Evolutionary conservation across 2,888 invertebrate genomes (phyloP), one percentile per base, ranked within the genome.

Genomic region (Athalia circularis): DNA sequence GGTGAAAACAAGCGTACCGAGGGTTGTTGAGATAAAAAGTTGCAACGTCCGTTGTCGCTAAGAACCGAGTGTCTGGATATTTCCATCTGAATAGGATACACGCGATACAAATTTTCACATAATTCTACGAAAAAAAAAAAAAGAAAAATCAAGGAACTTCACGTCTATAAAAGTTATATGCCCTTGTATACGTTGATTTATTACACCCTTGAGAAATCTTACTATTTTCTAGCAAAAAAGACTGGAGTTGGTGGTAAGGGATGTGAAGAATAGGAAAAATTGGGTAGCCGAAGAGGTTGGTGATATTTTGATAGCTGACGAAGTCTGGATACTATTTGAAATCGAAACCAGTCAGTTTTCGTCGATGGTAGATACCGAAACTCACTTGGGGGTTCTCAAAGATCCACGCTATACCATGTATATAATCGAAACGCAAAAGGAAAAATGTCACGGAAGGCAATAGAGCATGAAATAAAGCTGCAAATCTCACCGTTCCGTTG

Each of bases 141-240:
- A 29, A 29, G 29, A 29, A 29, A 29, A 29, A 29, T 29, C 29
- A 29, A 29, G 29, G 29, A 29, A 29, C 29, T 29, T 29, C 29
- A 29, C 29, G 29, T 29, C 29, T 29, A 29, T 29, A 29, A 29
- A 29, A 29, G 29, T 29, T 29, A 29, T 29, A 29, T 29, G 2
- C 29, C 29, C 64, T 47, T 45, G 65, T 45, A 77, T 62, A 77
- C 81, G 79, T 79, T 82, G 79, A 77, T 77, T 77, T 77, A 80
- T 82, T 82, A 82, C 82, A 80, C 79, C 78, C 65, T 59, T 50
- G 57, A 65, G 11, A 75, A 61, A 68, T 80, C 82, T 82, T 80
- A 74, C 80, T 76, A 81, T 67, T 7, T 29, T 29, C 29, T 29
- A 29, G 29, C 29, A 29, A 29, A 29, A 29, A 29, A 29, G 29